Base-by-base conservation (phyloP, 1,140 invertebrate species). In the Heliconius hewitsoni region DNA sequence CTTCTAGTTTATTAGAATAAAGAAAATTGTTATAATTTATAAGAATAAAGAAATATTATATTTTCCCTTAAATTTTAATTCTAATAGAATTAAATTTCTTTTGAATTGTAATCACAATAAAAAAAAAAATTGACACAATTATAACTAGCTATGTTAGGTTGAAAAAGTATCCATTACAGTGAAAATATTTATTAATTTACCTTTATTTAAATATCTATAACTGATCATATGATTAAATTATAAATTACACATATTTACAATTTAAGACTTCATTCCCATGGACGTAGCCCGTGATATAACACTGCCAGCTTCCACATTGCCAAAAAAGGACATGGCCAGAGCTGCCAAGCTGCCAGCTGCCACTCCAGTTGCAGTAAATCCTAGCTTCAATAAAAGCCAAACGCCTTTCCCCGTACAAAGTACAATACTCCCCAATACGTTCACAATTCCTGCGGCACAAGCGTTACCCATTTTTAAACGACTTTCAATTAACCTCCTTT, bases 401-500 rank as follows among this genome's bases (percentile, higher is more conserved):
- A 83, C 8, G 1, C 83, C 86, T 34, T 84, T 84, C 19, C 84
- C 84, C 1, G 84, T 86, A 52, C 79, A 86, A 8, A 87, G 71
- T 6, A 83, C 82, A 4, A 87, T 76, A 23, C 82, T 79, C 4
- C 77, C 81, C 34, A 87, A 34, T 6, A 71, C 73, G 13, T 84
- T 82, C 2, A 86, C 83, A 39, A 86, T 73, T 71, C 76, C 76
- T 8, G 50, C 71, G 1, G 82, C 81, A 13, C 57, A 80, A 19
- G 46, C 57, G 75, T 85, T 81, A 23, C 82, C 83, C 81, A 82
- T 84, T 13, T 2, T 60, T 37, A 37, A 37, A 5, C 34, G 34
- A 37, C 34, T 37, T 37, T 37, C 34, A 8, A 8, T 6, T 30
- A 37, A 37, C n/a, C n/a, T n/a, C n/a, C n/a, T n/a, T n/a, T n/a